Evolutionary conservation across 2,113 vertebrate species (phyloP).

Genomic region (Ranitomeya imitator): DNA sequence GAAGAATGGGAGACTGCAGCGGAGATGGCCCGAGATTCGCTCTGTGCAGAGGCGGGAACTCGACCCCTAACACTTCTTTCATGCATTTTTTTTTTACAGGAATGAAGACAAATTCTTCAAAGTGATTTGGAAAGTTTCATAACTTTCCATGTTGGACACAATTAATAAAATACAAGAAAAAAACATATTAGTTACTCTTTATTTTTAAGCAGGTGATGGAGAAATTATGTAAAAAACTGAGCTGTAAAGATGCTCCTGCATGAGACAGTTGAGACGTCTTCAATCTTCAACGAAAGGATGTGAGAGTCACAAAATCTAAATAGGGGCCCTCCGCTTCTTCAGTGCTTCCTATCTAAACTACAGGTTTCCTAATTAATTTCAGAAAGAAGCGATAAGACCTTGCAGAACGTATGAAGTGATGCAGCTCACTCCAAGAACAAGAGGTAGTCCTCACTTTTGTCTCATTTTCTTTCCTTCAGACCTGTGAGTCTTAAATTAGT

Average conservation of each 20-base stretch:
- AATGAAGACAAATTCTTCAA: no score
- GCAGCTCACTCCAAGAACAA: conserved; percentile 14
- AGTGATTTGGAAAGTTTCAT: no score
- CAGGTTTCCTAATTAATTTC: conserved; percentile 53
- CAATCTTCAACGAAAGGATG: background rate
- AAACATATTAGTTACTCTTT: no score
- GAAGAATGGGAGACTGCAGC: no score
- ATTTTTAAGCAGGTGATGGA: background rate
- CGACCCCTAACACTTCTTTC: no score
- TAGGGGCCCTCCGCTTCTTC: background rate
- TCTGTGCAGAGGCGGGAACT: no score
- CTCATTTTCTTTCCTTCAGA: conserved; percentile 3
- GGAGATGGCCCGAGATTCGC: no score
- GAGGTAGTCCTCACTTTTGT: conserved; percentile 19
- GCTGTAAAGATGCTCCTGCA: conserved; percentile 1
- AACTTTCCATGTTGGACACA: no score
- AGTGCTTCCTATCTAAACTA: background rate
- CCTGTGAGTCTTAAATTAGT: conserved; percentile 56
- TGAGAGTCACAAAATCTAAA: background rate
- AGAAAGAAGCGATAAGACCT: conserved; percentile 34
- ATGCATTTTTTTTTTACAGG: no score
- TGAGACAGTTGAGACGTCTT: background rate
- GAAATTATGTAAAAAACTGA: background rate
- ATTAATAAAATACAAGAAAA: no score
- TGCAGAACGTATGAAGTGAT: conserved; percentile 32